A percentile compares a stretch with the other conserved stretches of the same genome.
phyloP scores from a whole-genome alignment of 2,113 vertebrate species.

The Cariama cristata region DNA sequence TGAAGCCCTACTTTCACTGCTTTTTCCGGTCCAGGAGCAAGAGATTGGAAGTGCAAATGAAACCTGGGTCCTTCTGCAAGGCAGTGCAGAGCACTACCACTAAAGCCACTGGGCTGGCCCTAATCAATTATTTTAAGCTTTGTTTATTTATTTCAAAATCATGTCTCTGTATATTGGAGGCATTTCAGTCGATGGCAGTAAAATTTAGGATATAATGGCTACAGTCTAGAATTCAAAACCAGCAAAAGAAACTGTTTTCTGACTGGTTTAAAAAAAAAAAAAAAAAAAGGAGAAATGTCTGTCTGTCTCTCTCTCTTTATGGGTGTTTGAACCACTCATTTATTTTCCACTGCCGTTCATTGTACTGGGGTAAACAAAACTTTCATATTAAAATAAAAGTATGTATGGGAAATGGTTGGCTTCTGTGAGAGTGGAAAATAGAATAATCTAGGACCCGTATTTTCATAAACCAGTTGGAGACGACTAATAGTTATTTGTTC shows the following conservation, averaged over 20 bases:
- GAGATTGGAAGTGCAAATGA: neutral
- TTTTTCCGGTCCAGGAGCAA: slow-evolving; percentile 7
- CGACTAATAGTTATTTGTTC: slow-evolving; percentile 56
- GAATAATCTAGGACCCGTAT: slow-evolving; percentile 57
- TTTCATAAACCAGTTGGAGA: slow-evolving; percentile 71
- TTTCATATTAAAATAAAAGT: slow-evolving; percentile 68
- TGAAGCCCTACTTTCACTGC: neutral
- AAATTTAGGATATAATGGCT: slow-evolving; percentile 71
- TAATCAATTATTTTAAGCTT: slow-evolving; percentile 52
- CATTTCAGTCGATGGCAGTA: slow-evolving; percentile 67
- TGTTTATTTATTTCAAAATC: slow-evolving; percentile 81
- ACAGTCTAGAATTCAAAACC: slow-evolving; percentile 69
- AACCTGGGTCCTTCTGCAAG: slow-evolving; percentile 33
- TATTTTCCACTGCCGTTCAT: slow-evolving; percentile 50
- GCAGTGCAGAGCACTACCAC: slow-evolving; percentile 63
- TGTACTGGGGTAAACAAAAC: slow-evolving; percentile 62
- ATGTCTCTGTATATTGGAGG: slow-evolving; percentile 64
- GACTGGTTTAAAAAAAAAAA: slow-evolving; percentile 54
- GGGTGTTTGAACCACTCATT: slow-evolving; percentile 63
- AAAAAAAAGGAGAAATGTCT: slow-evolving; percentile 3
- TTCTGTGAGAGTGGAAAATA: slow-evolving; percentile 62
- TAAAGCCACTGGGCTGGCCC: slow-evolving; percentile 64
- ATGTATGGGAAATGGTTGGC: slow-evolving; percentile 69
- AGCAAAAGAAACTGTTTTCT: slow-evolving; percentile 60
- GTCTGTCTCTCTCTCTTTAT: slow-evolving; percentile 38